A percentile compares a stretch with the other conserved stretches of the same genome.
phyloP scores from a whole-genome alignment of 2,888 invertebrate species.

The Phalera bucephala region DNA sequence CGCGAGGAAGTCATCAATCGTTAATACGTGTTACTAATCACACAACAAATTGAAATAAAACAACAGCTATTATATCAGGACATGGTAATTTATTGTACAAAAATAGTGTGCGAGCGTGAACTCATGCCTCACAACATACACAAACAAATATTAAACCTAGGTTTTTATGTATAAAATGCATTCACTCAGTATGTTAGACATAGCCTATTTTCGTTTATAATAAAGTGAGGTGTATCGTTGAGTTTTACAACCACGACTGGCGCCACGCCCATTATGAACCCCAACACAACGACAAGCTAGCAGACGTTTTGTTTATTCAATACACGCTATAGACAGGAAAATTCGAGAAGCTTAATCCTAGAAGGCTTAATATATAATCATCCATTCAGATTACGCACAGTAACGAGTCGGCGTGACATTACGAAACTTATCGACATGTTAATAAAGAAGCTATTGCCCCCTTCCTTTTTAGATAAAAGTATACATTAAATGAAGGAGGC shows the following conservation, averaged over 20 bases:
- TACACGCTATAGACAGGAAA: slow-evolving; percentile 21
- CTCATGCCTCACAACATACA: slow-evolving; percentile 78
- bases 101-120: slow-evolving; percentile 82
- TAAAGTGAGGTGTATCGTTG: slow-evolving; percentile 74
- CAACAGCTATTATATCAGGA: slow-evolving; percentile 66
- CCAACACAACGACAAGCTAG: slow-evolving; percentile 56
- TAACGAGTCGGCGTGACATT: slow-evolving; percentile 33
- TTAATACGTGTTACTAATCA: slow-evolving; percentile 21
- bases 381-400: slow-evolving; percentile 25
- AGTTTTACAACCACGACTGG: slow-evolving; percentile 72
- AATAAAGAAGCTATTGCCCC: slow-evolving; percentile 54
- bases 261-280: slow-evolving; percentile 54
- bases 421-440: slow-evolving; percentile 26
- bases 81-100: slow-evolving; percentile 82
- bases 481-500: slow-evolving; percentile 51
- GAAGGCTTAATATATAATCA: too few relatives aligned
- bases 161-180: slow-evolving; percentile 80
- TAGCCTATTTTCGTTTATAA: slow-evolving; percentile 74
- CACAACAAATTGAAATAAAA: too few relatives aligned
- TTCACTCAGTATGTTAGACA: slow-evolving; percentile 78
- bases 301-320: slow-evolving; percentile 32
- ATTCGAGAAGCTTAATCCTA: slow-evolving; percentile 20
- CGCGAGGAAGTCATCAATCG: slow-evolving; percentile 6
- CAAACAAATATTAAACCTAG: slow-evolving; percentile 76
- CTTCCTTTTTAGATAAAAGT: slow-evolving; percentile 60